A percentile compares a stretch with the other conserved stretches of the same genome.
Conservation (phyloP, 2,888 invertebrate species). For the Clostera curtula region DNA sequence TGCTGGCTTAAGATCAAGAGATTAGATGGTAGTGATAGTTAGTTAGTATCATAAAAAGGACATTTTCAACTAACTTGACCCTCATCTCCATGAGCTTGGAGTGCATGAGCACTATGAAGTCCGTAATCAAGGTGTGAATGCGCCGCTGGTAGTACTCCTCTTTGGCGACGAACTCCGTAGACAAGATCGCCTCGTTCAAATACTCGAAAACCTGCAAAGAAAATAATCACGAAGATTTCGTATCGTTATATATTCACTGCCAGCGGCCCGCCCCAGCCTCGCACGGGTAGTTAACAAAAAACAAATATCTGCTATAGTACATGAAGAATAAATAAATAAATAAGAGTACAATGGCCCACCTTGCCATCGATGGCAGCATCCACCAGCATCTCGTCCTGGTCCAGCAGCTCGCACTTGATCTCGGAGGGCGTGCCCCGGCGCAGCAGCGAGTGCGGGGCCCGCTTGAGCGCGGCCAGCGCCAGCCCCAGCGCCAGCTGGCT, state of each 20-base stretch:
- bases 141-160: conserved; percentile 88
- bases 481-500: conserved; percentile 52
- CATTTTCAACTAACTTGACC: conserved; percentile 55
- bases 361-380: conserved; percentile 86
- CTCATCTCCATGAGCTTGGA: conserved; percentile 80
- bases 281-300: too few species aligned
- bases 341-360: conserved; percentile 28
- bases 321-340: too few species aligned
- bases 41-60: too few species aligned
- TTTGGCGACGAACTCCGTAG: conserved; percentile 79
- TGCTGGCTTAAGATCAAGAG: too few species aligned
- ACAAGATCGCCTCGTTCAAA: conserved; percentile 81
- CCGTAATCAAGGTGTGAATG: conserved; percentile 89
- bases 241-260: neutral
- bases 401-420: conserved; percentile 56
- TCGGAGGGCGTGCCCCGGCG: conserved; percentile 19
- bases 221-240: neutral
- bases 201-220: conserved; percentile 82
- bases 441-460: conserved; percentile 55
- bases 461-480: conserved; percentile 54
- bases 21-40: too few species aligned
- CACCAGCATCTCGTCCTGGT: conserved; percentile 87
- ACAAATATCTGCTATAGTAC: too few species aligned
- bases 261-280: too few species aligned
- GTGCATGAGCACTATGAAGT: conserved; percentile 95